Base-by-base conservation (phyloP, 2,797 vertebrate genomes). In the Anabacerthia variegaticeps region DNA sequence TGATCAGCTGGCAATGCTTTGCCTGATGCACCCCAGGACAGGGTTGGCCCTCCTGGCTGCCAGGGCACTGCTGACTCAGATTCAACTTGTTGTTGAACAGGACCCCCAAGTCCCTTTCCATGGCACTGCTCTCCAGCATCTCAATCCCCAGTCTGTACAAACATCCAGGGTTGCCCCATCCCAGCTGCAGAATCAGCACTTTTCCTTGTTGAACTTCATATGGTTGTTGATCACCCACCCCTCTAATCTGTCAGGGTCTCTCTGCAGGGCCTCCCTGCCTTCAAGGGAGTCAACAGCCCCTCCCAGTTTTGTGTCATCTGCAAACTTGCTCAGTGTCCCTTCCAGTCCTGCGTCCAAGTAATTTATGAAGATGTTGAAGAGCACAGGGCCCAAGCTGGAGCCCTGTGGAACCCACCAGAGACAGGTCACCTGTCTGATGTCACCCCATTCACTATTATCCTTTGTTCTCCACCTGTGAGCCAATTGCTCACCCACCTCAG, bases 1-100 rank as follows among this genome's bases (percentile, higher is more conserved):
- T 1, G 14, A 24, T 7, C 2, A 2, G 55, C 55, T 24, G 14
- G n/a, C 1, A 1, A 56, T 34, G 22, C 55, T 56, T 34, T 56
- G 14, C 55, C 55, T 56, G 22, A 24, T 34, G 22, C 6, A 22
- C 9, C 14, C 14, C 14, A 16, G 55, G 55, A 56, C n/a, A 56
- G 0, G 9, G 32, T 34, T 34, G n/a, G 22, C n/a, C n/a, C 22
- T 34, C n/a, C 22, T 34, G 55, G 55, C 54, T 56, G 55, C 55
- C 55, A 56, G n/a, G 21, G n/a, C 55, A 24, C 55, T 34, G 22
- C n/a, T 56, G 55, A 34, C 55, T 56, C 14, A 14, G 7, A 24
- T 34, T 16, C n/a, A 56, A 56, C n/a, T 34, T 56, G 22, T 14
- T 9, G 13, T 24, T 10, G 3, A 56, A 23, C 55, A 56, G n/a